Base-by-base conservation (phyloP, 2,888 invertebrate genomes). In the Parnassius orleans region DNA sequence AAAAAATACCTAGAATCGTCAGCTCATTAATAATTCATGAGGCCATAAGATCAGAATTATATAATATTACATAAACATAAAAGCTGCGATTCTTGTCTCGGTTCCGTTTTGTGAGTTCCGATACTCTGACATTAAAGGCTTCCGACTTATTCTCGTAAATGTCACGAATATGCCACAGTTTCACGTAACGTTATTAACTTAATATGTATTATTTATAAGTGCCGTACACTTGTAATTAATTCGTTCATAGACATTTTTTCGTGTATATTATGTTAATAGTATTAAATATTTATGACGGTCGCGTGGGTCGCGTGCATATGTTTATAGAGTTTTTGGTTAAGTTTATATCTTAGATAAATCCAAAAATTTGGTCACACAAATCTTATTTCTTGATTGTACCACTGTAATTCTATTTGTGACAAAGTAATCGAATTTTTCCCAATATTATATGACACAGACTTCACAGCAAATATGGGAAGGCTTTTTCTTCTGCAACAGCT, bases 121-220 rank as follows among this genome's bases (percentile, higher is more conserved):
- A 42, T 10, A 44, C 9, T 44, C 10, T 44, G 5, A 19, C 19
- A 9, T 43, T 12, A 24, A 9, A 52, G 46, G 19, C 42, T 9
- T 53, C 10, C 15, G 10, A 42, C 15, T 59, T 59, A 11, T 41
- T 15, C 15, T 59, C 53, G 9, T 41, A 41, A 33, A 42, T 53
- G 15, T 53, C 59, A 11, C 47, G 42, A 47, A 47, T 9, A 33
- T 53, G 43, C 24, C n/a, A 43, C 42, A 54, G 15, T 42, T 14
- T 10, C 44, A 33, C 15, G 41, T 10, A 41, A 42, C 11, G 10
- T 57, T 1, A 9, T n/a, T 46, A 15, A 44, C 12, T 3, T 55
- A 19, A 43, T 54, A 43, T 33, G 33, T 52, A 52, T 52, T 52
- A 12, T 33, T 44, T 54, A 15, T 11, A 9, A 15, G 10, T 43